Evolutionary conservation across 2,888 invertebrate species (phyloP).

Genomic region (Hypena proboscidalis): DNA sequence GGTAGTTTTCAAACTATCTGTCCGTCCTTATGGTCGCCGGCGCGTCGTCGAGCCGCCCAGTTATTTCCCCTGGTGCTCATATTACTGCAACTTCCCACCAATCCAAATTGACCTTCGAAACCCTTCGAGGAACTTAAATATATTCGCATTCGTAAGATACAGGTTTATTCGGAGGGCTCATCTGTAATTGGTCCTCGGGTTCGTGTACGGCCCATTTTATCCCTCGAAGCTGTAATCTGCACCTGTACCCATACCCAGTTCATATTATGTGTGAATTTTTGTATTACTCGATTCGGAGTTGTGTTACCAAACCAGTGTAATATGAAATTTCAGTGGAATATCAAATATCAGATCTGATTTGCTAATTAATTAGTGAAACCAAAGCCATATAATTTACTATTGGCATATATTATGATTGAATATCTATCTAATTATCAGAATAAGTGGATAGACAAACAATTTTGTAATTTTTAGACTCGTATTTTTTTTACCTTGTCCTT

Average conservation of each 20-base stretch:
- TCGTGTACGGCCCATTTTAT: slow-evolving; percentile 67
- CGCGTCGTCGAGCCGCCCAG: no score
- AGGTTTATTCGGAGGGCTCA: slow-evolving; percentile 57
- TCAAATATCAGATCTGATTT: no score
- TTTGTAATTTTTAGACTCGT: no score
- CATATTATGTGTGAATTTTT: slow-evolving; percentile 78
- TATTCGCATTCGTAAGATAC: not conserved
- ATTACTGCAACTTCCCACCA: slow-evolving; percentile 70
- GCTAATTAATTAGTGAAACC: no score
- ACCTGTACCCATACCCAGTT: slow-evolving; percentile 77
- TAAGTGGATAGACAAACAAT: no score
- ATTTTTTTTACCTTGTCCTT: no score
- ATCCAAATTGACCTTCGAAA: slow-evolving; percentile 56
- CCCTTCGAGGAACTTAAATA: slow-evolving; percentile 37
- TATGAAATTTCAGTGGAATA: not conserved
- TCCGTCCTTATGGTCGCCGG: slow-evolving; percentile 61
- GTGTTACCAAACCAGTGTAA: slow-evolving; percentile 21
- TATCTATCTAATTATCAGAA: no score
- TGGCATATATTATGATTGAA: no score
- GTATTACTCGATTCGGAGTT: slow-evolving; percentile 57
- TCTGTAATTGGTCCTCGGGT: slow-evolving; percentile 47
- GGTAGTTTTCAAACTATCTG: slow-evolving; percentile 55
- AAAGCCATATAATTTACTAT: no score
- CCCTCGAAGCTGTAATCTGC: slow-evolving; percentile 76
- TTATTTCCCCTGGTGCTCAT: slow-evolving; percentile 79